Conservation (phyloP, 1,140 invertebrate species). For the Adelges cooleyi region DNA sequence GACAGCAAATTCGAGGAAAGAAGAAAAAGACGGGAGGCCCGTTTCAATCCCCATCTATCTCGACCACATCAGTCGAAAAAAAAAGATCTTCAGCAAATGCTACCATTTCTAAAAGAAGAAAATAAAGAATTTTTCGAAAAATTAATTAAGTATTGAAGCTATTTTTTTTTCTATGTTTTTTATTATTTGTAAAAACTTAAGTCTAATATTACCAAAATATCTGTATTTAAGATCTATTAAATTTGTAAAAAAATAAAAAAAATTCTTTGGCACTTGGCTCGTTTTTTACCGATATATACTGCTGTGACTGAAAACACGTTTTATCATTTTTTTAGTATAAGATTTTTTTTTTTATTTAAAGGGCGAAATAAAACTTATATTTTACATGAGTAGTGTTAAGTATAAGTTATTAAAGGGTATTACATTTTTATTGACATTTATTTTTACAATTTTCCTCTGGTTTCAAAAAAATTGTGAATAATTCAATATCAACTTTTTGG, state of each 20-base stretch:
- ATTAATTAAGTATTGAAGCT: constrained; percentile 9
- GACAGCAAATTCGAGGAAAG: background rate
- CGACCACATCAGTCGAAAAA: constrained; percentile 25
- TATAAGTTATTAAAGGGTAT: constrained; percentile 1
- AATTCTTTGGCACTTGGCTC: background rate
- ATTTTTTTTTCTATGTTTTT: constrained; percentile 8
- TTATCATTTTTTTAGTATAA: constrained; percentile 1
- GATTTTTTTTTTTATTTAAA: constrained; percentile 4
- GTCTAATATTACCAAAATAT: constrained; percentile 16
- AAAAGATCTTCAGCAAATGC: constrained; percentile 25
- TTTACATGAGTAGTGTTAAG: constrained; percentile 5
- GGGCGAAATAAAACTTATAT: background rate
- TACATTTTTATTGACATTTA: constrained; percentile 13
- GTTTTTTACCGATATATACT: constrained; percentile 12
- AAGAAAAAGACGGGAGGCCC: background rate
- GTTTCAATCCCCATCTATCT: too few relatives aligned
- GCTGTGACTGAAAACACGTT: background rate
- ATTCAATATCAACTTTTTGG: too few relatives aligned
- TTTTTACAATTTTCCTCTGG: too few relatives aligned
- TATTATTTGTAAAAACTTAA: constrained; percentile 15
- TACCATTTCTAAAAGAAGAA: constrained; percentile 23
- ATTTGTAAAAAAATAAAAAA: background rate
- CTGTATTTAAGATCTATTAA: background rate
- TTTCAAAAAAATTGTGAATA: too few relatives aligned
- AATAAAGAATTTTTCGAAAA: constrained; percentile 12